Conservation (phyloP, 37 sponge, comb jelly and placozoan species). For the Aplysina aerophoba region DNA sequence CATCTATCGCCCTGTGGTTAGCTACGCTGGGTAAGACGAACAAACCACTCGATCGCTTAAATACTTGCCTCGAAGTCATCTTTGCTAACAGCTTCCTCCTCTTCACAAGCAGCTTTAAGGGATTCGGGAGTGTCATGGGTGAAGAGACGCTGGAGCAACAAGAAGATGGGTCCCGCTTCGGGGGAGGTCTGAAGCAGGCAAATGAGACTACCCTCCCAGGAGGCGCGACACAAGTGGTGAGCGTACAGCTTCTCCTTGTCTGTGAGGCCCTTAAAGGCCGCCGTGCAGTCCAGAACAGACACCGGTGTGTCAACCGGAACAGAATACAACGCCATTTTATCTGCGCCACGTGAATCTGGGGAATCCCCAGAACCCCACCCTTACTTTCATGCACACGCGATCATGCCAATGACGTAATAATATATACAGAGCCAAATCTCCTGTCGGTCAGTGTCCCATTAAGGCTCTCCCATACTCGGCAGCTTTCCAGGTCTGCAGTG, state of each 20-base stretch:
- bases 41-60: no score
- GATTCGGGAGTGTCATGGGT: constrained; percentile 43
- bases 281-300: constrained; percentile 57
- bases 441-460: constrained; percentile 8
- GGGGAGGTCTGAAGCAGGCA: constrained; percentile 91
- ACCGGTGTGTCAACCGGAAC: constrained; percentile 78
- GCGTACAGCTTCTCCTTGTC: constrained; percentile 82
- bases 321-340: constrained; percentile 7
- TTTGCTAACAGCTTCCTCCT: constrained; percentile 20
- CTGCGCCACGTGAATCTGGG: background rate
- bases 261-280: constrained; percentile 76
- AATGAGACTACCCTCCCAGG: constrained; percentile 82
- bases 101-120: constrained; percentile 40
- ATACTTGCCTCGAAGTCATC: constrained; percentile 67
- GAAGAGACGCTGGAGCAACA: constrained; percentile 78
- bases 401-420: no score
- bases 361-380: no score
- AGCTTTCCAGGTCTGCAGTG: constrained; percentile 27
- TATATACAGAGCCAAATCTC: no score
- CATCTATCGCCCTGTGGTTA: no score
- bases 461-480: constrained; percentile 26
- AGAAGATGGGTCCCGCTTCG: constrained; percentile 75
- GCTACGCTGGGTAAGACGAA: no score
- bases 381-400: no score
- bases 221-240: constrained; percentile 77